A percentile compares a stretch with the other conserved stretches of the same genome.
Conservation (phyloP, 1,140 invertebrate genomes). For the Phthorimaea operculella region DNA sequence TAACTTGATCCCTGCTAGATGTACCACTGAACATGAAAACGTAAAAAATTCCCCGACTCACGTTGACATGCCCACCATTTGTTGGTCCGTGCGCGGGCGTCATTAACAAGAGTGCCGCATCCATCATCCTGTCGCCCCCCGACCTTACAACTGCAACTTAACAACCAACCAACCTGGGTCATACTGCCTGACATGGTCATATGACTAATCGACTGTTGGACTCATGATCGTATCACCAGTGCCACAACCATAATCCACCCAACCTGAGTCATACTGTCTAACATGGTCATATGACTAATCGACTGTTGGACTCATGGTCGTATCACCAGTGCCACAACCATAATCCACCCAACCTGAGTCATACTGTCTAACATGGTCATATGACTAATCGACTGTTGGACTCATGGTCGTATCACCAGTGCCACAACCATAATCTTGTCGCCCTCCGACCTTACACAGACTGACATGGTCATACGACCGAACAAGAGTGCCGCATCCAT, state of each 20-base stretch:
- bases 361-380: no score
- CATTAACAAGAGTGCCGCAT: background rate
- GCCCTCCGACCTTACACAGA: background rate
- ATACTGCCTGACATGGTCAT: no score
- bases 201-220: no score
- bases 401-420: background rate
- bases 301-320: no score
- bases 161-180: background rate
- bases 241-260: background rate
- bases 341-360: background rate
- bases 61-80: background rate
- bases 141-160: background rate
- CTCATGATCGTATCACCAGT: background rate
- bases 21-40: no score
- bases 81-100: background rate
- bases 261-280: no score
- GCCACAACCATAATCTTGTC: background rate
- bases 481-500: background rate
- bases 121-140: constrained; percentile 2
- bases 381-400: no score
- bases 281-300: no score
- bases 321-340: background rate
- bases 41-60: background rate
- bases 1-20: no score
- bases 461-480: no score